phyloP scores from a whole-genome alignment of 2,888 invertebrate genomes.

The Pterostichus niger region DNA sequence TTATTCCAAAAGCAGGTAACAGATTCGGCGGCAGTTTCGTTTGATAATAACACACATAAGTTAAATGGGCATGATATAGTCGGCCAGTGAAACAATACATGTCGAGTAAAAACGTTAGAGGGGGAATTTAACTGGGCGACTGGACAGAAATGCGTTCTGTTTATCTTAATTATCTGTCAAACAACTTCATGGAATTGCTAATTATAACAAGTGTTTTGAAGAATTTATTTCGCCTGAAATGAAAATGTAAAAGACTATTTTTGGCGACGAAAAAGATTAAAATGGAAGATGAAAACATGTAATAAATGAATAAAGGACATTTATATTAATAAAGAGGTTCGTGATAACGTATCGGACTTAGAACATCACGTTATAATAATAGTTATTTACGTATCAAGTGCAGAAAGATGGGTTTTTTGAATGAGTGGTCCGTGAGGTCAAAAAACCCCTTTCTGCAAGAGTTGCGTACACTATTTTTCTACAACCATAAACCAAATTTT shows the following conservation, averaged over 20 bases:
- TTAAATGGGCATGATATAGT: slow-evolving; percentile 17
- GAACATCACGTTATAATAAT: no score
- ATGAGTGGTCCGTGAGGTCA: no score
- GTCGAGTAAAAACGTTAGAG: neutral
- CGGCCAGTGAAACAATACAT: neutral
- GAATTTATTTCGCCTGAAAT: slow-evolving; percentile 12
- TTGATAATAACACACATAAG: slow-evolving; percentile 23
- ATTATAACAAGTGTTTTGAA: slow-evolving; percentile 49
- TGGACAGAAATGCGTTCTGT: slow-evolving; percentile 33
- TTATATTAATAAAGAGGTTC: no score
- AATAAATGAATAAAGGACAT: no score
- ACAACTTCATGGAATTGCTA: slow-evolving; percentile 37
- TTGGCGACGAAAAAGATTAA: no score
- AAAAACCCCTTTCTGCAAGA: no score
- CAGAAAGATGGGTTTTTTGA: no score
- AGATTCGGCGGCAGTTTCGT: neutral
- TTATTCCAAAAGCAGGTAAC: slow-evolving; percentile 15
- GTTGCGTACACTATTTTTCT: no score
- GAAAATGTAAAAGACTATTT: slow-evolving; percentile 2
- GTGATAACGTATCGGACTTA: no score
- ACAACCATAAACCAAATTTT: no score
- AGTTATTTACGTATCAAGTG: no score
- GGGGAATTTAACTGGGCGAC: neutral
- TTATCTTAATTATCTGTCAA: slow-evolving; percentile 49
- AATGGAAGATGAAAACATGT: no score